These are phyloP conservation scores for Drosophila neocordata DNA, from an alignment of 1,140 invertebrate species.

Conservation along the genomic window DNA sequence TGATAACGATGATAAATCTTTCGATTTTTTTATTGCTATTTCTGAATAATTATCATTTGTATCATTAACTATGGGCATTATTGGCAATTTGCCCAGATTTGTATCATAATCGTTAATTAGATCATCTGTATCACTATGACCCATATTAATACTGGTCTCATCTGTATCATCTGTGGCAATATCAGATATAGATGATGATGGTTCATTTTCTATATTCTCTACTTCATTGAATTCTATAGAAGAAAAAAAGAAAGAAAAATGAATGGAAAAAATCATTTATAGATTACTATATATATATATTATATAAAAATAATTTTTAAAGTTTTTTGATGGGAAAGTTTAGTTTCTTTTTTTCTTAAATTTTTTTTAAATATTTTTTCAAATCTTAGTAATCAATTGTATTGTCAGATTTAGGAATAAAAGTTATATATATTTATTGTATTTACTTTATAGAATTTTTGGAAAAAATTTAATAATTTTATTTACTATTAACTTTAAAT, in stretches of 20 bases:
- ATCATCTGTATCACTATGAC: constrained; percentile 17
- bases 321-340: no score
- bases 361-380: no score
- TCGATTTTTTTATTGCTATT: constrained; percentile 27
- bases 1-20: constrained; percentile 70
- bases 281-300: constrained; percentile 10
- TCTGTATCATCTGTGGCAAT: constrained; percentile 31
- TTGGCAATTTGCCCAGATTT: constrained; percentile 35
- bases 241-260: not conserved
- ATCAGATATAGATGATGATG: constrained; percentile 15
- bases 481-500: no score
- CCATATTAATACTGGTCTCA: constrained; percentile 29
- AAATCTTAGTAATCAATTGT: no score
- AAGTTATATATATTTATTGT: no score
- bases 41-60: constrained; percentile 39
- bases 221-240: constrained; percentile 77
- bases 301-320: no score
- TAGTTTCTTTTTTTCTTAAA: no score
- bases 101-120: constrained; percentile 63
- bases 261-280: constrained; percentile 6
- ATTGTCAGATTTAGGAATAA: no score
- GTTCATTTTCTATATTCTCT: constrained; percentile 35
- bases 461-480: no score
- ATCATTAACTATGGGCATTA: constrained; percentile 38
- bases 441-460: no score